Evolutionary conservation across 2,888 invertebrate species (phyloP), one percentile per base, ranked within the genome.

Genomic region (Apotomis betuletana): DNA sequence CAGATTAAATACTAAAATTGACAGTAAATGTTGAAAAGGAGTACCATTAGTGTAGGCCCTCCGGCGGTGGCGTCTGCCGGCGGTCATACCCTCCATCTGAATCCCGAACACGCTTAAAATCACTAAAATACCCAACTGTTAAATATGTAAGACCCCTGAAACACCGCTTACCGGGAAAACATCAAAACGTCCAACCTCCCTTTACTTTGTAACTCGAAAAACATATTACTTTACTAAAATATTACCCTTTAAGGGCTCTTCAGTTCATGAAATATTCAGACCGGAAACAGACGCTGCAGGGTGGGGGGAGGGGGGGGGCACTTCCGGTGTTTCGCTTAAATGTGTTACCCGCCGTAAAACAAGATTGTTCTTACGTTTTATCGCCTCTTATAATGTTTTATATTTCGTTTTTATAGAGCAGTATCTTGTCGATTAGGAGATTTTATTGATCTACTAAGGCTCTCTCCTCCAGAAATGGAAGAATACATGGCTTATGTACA

Each of bases 241-340:
- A 72, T 72, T 59, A 67, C 72, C 63, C 67, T 58, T 72, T 59
- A 52, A 67, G 62, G 63, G 58, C 51, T 46, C 44, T 67, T 52
- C 51, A 63, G 67, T 72, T 77, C 73, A 74, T 77, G 67, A 76
- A 77, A 78, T 75, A 77, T 77, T 77, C 78, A 79, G 69, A 75
- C 75, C 79, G 79, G 79, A 79, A 76, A 73, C 71, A 58, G 69
- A 63, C 70, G 69, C 68, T 70, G 44, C 44, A 12, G 74, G 61
- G 41, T n/a, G 55, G 57, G 52, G 61, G 57, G 61, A 12, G 63
- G 71, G 67, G 71, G 67, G 71, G 64, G 75, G 3, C 36, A 64
- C 65, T 76, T 75, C 76, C 74, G 75, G 76, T 59, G 70, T 60
- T 54, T 67, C 69, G 72, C 70, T 60, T 64, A 75, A 75, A 58